Base-by-base conservation (phyloP, 2,888 invertebrate genomes). In the Hedychridium roseum region DNA sequence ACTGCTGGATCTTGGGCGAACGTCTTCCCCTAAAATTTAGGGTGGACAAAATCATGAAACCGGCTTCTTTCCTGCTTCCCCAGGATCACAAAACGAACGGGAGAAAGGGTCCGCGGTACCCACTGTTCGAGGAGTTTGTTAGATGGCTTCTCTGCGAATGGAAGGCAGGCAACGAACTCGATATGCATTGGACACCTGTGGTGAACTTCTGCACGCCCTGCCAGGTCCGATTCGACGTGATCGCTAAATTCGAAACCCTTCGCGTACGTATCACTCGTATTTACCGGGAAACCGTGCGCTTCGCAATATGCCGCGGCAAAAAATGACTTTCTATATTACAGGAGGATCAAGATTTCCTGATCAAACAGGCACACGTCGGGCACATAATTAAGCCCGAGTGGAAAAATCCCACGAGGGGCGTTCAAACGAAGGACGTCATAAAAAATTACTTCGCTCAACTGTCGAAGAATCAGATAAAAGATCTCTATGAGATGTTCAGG, bases 181-280 rank as follows among this genome's bases (percentile, higher is more conserved):
- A 93, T 74, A 92, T 92, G 91, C 92, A 92, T 74, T 92, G 92
- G 88, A 89, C 90, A n/a, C 91, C 92, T 0, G 87, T 91, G 62
- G 87, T 88, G 0, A 86, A 86, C 68, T 92, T 92, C 76, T 93
- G 92, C 74, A 92, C 92, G 21, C 92, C 92, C 0, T 92, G 92
- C 79, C 87, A 90, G 80, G 89, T 91, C 64, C 85, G 88, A 71
- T 91, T 92, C 69, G 89, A 91, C 73, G 83, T 91, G 40, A 88
- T 92, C 63, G 84, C 90, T 46, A 92, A 92, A 80, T 92, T 91
- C 66, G 92, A 92, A 78, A 91, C 91, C 9, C 81, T 92, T 38
- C 88, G 90, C 66, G 89, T 89, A 75, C 75, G 73, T 68, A 35
- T 18, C 7, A 20, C 21, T 37, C 16, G 20, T 34, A 20, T n/a